Evolutionary conservation across 2,888 invertebrate genomes (phyloP).

Genomic region (Rhogogaster chlorosoma): DNA sequence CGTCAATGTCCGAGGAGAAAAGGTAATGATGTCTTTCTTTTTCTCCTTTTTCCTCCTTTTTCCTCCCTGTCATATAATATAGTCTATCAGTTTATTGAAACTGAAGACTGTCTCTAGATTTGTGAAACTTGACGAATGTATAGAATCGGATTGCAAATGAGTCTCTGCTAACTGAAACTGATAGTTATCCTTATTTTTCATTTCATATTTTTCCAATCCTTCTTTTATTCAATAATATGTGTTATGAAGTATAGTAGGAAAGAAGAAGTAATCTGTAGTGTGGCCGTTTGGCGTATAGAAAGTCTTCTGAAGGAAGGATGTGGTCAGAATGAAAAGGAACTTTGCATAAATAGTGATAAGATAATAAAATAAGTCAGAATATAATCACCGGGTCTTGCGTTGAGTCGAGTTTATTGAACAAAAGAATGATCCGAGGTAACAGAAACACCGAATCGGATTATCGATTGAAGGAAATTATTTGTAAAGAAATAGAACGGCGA

Average conservation of each 20-base stretch:
- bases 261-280: neutral
- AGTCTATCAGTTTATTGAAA: neutral
- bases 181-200: neutral
- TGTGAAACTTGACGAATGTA: neutral
- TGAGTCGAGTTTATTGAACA: neutral
- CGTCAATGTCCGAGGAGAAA: slow-evolving; percentile 78
- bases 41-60: too few relatives aligned
- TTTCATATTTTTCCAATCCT: neutral
- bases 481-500: slow-evolving; percentile 10
- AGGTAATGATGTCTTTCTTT: slow-evolving; percentile 72
- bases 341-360: slow-evolving; percentile 43
- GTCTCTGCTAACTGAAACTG: neutral
- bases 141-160: neutral
- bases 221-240: neutral
- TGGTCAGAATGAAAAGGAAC: slow-evolving; percentile 34
- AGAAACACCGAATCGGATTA: neutral
- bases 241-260: neutral
- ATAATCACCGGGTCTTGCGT: neutral
- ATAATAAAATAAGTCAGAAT: slow-evolving; percentile 24
- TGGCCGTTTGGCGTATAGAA: neutral
- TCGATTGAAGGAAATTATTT: slow-evolving; percentile 27
- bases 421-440: slow-evolving; percentile 34
- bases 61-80: neutral
- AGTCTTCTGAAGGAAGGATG: slow-evolving; percentile 28
- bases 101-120: neutral